Conservation (phyloP, 92 coral and sea anemone genomes). For the Palythoa grandiflora region DNA sequence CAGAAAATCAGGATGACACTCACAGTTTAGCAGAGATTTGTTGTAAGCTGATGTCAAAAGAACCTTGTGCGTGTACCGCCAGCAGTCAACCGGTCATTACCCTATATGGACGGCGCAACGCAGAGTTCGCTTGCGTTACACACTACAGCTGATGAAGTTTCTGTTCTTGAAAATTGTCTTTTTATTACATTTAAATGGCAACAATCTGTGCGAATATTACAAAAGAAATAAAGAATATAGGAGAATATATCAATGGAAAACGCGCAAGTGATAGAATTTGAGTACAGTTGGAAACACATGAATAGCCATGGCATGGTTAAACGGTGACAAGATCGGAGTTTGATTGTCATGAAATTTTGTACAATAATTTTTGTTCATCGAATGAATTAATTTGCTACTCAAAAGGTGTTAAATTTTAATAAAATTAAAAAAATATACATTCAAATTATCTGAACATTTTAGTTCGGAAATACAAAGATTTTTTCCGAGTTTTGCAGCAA, state of each 20-base stretch:
- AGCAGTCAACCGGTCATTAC: slow-evolving; percentile 30
- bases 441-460: not conserved
- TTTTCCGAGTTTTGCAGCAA: not conserved
- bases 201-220: slow-evolving; percentile 3
- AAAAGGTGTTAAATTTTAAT: slow-evolving; percentile 27
- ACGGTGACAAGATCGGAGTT: slow-evolving; percentile 22
- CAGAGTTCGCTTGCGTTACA: slow-evolving; percentile 23
- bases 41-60: slow-evolving; percentile 37
- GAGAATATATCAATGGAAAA: not conserved
- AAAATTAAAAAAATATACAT: not conserved
- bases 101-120: slow-evolving; percentile 37
- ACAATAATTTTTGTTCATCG: not conserved
- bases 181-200: not conserved
- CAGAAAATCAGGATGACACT: not conserved
- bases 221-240: not conserved
- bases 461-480: not conserved
- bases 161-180: slow-evolving; percentile 33
- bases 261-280: not conserved
- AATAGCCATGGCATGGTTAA: slow-evolving; percentile 25
- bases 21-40: slow-evolving; percentile 41
- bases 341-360: slow-evolving; percentile 26
- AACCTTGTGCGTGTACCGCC: slow-evolving; percentile 2
- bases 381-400: slow-evolving; percentile 22
- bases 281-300: slow-evolving; percentile 28
- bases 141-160: not conserved